Conservation (phyloP, 2,113 vertebrate species). For the Mustela nigripes region DNA sequence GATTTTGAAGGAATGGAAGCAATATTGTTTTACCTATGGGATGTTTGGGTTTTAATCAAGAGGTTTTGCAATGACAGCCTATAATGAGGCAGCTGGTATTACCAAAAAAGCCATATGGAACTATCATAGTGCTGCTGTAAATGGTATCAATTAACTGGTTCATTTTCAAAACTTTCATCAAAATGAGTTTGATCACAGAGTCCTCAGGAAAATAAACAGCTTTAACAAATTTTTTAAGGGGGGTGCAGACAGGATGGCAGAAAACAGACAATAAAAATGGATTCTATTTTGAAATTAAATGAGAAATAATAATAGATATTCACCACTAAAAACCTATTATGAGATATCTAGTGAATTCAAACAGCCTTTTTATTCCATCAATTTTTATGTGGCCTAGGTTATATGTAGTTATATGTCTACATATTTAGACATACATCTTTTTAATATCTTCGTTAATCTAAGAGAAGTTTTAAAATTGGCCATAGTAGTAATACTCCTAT, state of each 20-base stretch:
- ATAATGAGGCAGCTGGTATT: constrained; percentile 81
- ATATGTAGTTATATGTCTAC: neutral
- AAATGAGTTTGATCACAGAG: constrained; percentile 70
- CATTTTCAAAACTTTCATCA: constrained; percentile 74
- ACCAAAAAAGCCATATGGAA: constrained; percentile 74
- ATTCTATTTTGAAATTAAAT: constrained; percentile 60
- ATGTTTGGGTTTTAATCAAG: constrained; percentile 79
- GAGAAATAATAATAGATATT: constrained; percentile 60
- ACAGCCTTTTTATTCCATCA: constrained; percentile 54
- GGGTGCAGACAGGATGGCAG: neutral
- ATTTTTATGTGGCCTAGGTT: constrained; percentile 48
- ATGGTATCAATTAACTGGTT: constrained; percentile 71
- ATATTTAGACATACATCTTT: constrained; percentile 45
- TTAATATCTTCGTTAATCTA: constrained; percentile 44
- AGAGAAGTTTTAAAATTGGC: neutral
- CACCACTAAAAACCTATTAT: constrained; percentile 58
- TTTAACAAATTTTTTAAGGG: neutral
- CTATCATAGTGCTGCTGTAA: constrained; percentile 63
- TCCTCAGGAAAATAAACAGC: constrained; percentile 62
- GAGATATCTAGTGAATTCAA: constrained; percentile 45
- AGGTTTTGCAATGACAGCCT: constrained; percentile 80
- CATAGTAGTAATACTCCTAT: neutral
- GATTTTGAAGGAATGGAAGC: constrained; percentile 77
- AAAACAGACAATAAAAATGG: constrained; percentile 65
- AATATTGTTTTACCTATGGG: constrained; percentile 73